phyloP scores from a whole-genome alignment of 2,797 vertebrate genomes.

The Tenualosa thibaudeaui region DNA sequence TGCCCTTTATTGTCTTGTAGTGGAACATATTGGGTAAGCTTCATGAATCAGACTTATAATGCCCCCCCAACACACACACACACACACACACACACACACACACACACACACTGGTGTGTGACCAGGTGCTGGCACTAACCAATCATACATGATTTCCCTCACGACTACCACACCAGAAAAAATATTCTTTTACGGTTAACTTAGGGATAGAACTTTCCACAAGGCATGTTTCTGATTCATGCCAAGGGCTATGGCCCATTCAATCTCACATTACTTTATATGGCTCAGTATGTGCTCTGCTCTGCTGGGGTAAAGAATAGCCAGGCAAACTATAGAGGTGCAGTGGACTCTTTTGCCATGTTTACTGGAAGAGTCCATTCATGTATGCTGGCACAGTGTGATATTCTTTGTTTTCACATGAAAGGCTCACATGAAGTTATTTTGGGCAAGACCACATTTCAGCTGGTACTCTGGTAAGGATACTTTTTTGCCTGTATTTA shows the following conservation, averaged over 20 bases:
- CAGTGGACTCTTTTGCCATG: background rate
- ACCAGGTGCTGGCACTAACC: background rate
- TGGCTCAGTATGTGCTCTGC: background rate
- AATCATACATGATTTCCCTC: background rate
- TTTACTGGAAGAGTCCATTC: background rate
- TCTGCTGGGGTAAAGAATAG: conserved; percentile 1
- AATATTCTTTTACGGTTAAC: background rate
- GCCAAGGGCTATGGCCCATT: background rate
- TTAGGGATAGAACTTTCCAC: background rate
- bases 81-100: conserved; percentile 10
- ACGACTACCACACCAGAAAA: background rate
- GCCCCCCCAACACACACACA: background rate
- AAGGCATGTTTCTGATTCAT: background rate
- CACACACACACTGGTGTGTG: background rate
- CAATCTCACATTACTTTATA: background rate
- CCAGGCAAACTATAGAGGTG: background rate
- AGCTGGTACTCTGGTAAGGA: background rate
- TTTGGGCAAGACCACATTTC: conserved; percentile 7
- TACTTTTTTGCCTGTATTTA: conserved; percentile 38
- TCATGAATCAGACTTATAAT: background rate
- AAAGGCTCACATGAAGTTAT: conserved; percentile 22
- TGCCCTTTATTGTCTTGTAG: background rate
- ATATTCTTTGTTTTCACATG: conserved; percentile 24
- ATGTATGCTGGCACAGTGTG: conserved; percentile 6
- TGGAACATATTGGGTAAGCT: background rate